Percentiles rank a stretch among this genome's conserved stretches.
Evolutionary conservation across 2,888 invertebrate species (phyloP).

Genomic region (Pyrochroa serraticornis): DNA sequence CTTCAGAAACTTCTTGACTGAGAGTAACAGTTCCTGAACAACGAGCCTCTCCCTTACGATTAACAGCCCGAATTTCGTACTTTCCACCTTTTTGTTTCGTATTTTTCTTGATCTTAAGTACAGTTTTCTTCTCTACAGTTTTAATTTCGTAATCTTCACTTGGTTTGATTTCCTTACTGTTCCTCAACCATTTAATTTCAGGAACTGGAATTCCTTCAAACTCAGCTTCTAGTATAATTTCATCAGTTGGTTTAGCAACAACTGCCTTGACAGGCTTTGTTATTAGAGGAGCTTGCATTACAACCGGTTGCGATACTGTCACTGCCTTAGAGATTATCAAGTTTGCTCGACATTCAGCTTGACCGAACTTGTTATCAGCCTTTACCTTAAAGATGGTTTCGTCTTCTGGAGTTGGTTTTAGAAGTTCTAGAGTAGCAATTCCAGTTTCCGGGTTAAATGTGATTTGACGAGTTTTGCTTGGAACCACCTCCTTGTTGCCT

Average conservation of each 20-base stretch:
- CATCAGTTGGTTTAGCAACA: conserved; percentile 71
- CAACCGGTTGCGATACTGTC: conserved; percentile 60
- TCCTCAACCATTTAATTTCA: conserved; percentile 84
- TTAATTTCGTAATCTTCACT: conserved; percentile 67
- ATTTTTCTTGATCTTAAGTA: conserved; percentile 69
- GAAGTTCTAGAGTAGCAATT: conserved; percentile 66
- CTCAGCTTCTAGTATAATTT: conserved; percentile 71
- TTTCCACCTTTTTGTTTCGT: conserved; percentile 82
- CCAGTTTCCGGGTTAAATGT: conserved; percentile 69
- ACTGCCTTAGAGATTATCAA: conserved; percentile 65
- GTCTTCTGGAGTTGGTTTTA: conserved; percentile 69
- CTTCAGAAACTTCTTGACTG: conserved; percentile 61
- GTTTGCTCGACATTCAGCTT: conserved; percentile 76
- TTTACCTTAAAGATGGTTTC: conserved; percentile 72
- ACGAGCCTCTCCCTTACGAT: conserved; percentile 77
- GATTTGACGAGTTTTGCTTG: conserved; percentile 63
- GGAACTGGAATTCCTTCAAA: conserved; percentile 75
- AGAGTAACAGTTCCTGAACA: conserved; percentile 85
- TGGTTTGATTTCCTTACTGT: conserved; percentile 76
- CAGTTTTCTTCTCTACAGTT: conserved; percentile 67
- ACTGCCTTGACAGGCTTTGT: conserved; percentile 78
- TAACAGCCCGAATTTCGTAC: conserved; percentile 85
- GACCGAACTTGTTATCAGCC: conserved; percentile 75
- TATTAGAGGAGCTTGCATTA: conserved; percentile 74
- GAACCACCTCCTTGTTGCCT: conserved; percentile 66